These are phyloP conservation scores for Cosmopolites sordidus DNA, from an alignment of 2,888 invertebrate species.

Conservation along the genomic window DNA sequence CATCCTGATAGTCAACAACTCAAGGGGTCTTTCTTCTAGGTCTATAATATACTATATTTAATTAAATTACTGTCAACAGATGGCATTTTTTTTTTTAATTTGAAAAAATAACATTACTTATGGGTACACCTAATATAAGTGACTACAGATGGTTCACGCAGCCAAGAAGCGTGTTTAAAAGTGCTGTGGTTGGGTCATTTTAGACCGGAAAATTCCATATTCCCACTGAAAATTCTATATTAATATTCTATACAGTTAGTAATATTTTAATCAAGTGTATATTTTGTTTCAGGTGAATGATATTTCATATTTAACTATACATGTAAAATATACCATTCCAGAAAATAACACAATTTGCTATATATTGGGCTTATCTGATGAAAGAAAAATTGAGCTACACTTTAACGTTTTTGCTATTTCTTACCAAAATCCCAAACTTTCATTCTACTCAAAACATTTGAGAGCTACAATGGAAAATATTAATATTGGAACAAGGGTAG, in stretches of 20 bases:
- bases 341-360: constrained; percentile 42
- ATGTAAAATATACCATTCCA: constrained; percentile 38
- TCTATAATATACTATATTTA: too few species aligned
- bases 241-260: background rate
- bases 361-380: constrained; percentile 40
- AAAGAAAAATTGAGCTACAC: constrained; percentile 41
- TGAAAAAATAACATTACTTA: too few species aligned
- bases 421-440: constrained; percentile 21
- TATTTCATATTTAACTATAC: constrained; percentile 37
- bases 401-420: constrained; percentile 36
- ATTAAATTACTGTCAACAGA: too few species aligned
- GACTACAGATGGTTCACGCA: too few species aligned
- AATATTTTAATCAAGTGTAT: background rate
- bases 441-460: constrained; percentile 20
- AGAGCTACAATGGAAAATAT: constrained; percentile 35
- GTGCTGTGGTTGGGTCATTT: too few species aligned
- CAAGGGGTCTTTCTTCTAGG: too few species aligned
- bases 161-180: too few species aligned
- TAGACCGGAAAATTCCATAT: too few species aligned
- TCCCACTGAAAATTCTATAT: too few species aligned
- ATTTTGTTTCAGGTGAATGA: constrained; percentile 32
- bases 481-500: constrained; percentile 40
- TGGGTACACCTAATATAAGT: too few species aligned
- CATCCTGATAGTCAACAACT: too few species aligned
- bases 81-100: too few species aligned